Evolutionary conservation across 2,888 invertebrate genomes (phyloP).

Genomic region (Resseliella maxima): DNA sequence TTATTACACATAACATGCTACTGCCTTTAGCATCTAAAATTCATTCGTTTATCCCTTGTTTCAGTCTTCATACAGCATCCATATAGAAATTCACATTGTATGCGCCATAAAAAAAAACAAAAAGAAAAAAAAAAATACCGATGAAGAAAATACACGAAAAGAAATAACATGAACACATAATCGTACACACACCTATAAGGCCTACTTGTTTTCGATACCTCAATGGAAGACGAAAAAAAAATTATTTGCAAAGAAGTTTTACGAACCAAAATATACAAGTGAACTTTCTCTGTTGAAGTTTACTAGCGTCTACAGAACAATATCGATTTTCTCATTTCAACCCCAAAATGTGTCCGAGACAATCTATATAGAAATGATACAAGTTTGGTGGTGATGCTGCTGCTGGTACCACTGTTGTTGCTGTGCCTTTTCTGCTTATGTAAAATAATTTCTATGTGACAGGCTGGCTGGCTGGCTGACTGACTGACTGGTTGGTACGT

Average conservation of each 20-base stretch:
- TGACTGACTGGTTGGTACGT: neutral
- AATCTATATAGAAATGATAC: neutral
- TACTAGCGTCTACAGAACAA: constrained; percentile 5
- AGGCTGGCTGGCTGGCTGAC: neutral
- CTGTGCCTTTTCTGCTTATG: no score
- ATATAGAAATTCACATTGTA: neutral
- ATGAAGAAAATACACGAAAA: constrained; percentile 2
- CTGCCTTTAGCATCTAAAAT: neutral
- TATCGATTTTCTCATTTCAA: constrained; percentile 46
- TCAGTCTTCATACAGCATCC: neutral
- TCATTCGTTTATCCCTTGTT: neutral
- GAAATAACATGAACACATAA: neutral
- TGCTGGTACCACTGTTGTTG: neutral
- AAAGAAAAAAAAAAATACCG: neutral
- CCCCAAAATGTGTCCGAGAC: constrained; percentile 3
- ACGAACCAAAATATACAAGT: constrained; percentile 29
- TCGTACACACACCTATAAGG: neutral
- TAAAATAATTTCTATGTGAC: neutral
- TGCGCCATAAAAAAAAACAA: neutral
- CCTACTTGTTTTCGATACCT: neutral
- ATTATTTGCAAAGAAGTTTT: constrained; percentile 21
- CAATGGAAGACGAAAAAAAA: neutral
- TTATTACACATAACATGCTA: neutral
- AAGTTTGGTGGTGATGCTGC: neutral
- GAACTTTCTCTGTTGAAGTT: constrained; percentile 19